Evolutionary conservation across 2,113 vertebrate genomes (phyloP).

Genomic region (Merops nubicus): DNA sequence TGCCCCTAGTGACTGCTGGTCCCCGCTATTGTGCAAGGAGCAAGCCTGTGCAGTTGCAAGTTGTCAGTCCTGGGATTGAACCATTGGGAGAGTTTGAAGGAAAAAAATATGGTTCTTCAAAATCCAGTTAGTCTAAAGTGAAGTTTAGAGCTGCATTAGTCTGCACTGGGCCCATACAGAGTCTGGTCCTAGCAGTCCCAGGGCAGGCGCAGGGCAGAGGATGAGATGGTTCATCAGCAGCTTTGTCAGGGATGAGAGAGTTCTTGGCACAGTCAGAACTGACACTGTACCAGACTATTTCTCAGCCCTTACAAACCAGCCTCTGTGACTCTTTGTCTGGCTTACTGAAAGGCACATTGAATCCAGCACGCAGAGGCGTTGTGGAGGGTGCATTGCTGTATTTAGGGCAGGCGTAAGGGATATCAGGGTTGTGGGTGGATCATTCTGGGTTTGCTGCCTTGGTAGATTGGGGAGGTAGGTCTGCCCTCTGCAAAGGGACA

Average conservation of each 20-base stretch:
- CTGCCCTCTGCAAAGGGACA: neutral
- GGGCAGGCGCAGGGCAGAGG: neutral
- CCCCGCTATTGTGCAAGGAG: neutral
- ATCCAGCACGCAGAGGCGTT: neutral
- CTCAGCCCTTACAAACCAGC: conserved; percentile 39
- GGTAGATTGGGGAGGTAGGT: neutral
- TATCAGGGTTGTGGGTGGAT: neutral
- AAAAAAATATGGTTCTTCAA: neutral
- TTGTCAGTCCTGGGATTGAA: neutral
- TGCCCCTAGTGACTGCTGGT: neutral
- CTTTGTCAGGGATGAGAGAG: conserved; percentile 23
- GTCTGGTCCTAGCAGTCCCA: neutral
- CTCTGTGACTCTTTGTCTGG: conserved; percentile 53
- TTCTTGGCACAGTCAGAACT: conserved; percentile 37
- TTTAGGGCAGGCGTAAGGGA: neutral
- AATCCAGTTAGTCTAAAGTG: neutral
- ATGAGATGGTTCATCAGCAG: neutral
- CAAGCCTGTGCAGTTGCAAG: neutral
- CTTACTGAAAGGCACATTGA: conserved; percentile 55
- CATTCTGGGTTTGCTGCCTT: neutral
- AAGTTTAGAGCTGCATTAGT: neutral
- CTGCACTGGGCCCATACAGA: neutral
- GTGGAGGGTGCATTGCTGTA: neutral
- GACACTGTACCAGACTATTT: conserved; percentile 53
- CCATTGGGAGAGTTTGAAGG: neutral